Evolutionary conservation across 2,888 invertebrate genomes (phyloP), one percentile per base, ranked within the genome.

Genomic region (Melanostoma mellinum): DNA sequence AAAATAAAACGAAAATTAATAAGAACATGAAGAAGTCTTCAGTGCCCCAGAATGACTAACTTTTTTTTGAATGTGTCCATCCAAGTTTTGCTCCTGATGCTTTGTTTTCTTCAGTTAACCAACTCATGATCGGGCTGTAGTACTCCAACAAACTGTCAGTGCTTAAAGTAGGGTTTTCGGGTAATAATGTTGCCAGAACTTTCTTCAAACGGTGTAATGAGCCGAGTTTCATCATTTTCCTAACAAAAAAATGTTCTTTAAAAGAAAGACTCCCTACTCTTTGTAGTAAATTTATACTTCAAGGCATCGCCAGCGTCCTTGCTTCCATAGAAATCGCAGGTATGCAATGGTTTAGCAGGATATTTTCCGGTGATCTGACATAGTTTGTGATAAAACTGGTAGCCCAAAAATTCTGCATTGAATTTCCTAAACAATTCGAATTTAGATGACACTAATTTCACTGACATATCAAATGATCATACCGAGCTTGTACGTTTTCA

Each of bases 321-420:
- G 9, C 46, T 61, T 4, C 46, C 60, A 6, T 8, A 46, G 44
- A 61, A 46, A 9, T 61, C 60, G 4, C 60, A 61, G 0, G 8
- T 20, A 44, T 61, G 46, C 44, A 61, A 10, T 4, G 3, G 2
- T 1, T 5, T 10, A 1, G 10, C 20, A 1, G 60, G 33, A 10
- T 46, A 46, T 35, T 61, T 46, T 1, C 46, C 46, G 46, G 44
- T 61, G 3, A 61, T 35, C 5, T 61, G 35, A 5, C 60, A 61
- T 8, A 61, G 6, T 32, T 61, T 61, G 5, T 61, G 44, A 33
- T 61, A 35, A 4, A 61, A 35, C 6, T 61, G 60, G 4, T 61
- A 61, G 0, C 60, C 46, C 1, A 46, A 61, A 4, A 61, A 8
- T 20, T 46, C 60, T 2, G 33, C 20, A 20, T 35, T 35, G 35